phyloP scores from a whole-genome alignment of 2,888 invertebrate genomes.

The Tetramorium bicarinatum region DNA sequence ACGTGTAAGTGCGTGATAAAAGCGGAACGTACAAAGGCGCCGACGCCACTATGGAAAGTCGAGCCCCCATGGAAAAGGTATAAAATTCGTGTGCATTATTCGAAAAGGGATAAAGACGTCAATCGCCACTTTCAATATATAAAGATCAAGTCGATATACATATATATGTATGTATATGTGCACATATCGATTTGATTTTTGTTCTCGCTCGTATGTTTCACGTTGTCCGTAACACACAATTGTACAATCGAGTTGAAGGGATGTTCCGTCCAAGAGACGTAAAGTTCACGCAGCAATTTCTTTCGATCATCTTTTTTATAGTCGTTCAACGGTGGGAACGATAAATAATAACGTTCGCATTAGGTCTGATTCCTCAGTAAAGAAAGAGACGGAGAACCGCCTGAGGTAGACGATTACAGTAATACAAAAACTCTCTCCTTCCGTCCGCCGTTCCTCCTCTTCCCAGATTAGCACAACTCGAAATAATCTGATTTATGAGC shows the following conservation, averaged over 20 bases:
- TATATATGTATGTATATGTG: neutral
- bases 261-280: slow-evolving; percentile 5
- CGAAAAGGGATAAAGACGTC: slow-evolving; percentile 37
- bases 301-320: slow-evolving; percentile 24
- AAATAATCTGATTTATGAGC: slow-evolving; percentile 16
- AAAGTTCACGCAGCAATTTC: slow-evolving; percentile 19
- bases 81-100: slow-evolving; percentile 85
- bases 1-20: slow-evolving; percentile 58
- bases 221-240: slow-evolving; percentile 21
- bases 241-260: neutral
- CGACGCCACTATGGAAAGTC: slow-evolving; percentile 74
- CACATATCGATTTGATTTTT: neutral
- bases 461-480: slow-evolving; percentile 6
- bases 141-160: neutral
- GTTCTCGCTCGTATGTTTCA: neutral
- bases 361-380: neutral
- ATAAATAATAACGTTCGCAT: slow-evolving; percentile 28
- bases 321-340: neutral
- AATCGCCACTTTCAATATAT: slow-evolving; percentile 18
- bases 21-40: slow-evolving; percentile 64
- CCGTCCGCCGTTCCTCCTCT: neutral
- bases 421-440: neutral
- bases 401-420: neutral
- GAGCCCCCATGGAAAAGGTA: slow-evolving; percentile 87
- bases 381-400: neutral